Percentiles rank a stretch among this genome's conserved stretches.
These are phyloP conservation scores for Cephus pygmeus DNA, from an alignment of 2,888 invertebrate genomes.

Conservation along the genomic window DNA sequence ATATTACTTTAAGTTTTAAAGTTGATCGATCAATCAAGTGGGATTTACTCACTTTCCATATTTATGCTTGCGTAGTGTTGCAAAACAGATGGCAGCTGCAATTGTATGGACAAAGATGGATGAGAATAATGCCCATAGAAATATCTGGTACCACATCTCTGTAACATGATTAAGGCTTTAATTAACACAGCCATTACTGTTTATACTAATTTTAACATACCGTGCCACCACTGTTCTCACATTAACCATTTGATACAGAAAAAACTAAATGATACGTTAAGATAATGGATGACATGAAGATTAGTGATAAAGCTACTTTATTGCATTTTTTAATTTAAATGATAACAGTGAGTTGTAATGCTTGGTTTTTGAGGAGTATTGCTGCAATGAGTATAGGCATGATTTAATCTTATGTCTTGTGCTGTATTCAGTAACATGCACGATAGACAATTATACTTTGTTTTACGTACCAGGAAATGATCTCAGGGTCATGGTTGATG, in stretches of 20 bases:
- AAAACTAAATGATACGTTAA: not conserved
- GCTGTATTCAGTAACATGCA: not conserved
- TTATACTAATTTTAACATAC: not conserved
- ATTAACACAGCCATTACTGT: not conserved
- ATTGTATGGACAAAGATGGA: slow-evolving; percentile 93
- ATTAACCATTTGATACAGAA: not conserved
- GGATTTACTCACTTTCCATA: slow-evolving; percentile 75
- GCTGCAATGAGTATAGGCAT: not conserved
- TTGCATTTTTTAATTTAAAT: not conserved
- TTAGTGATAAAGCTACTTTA: not conserved
- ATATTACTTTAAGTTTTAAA: not conserved
- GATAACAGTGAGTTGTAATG: not conserved
- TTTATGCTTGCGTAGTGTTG: slow-evolving; percentile 91
- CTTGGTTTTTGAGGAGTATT: not conserved
- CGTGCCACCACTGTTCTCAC: not conserved
- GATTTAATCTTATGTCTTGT: not conserved
- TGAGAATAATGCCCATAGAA: slow-evolving; percentile 94
- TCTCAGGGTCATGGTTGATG: slow-evolving; percentile 37
- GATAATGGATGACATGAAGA: not conserved
- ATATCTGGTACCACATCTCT: slow-evolving; percentile 98
- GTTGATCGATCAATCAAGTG: not conserved
- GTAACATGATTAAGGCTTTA: slow-evolving; percentile 64
- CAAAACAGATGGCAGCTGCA: slow-evolving; percentile 91
- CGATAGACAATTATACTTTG: slow-evolving; percentile 6
- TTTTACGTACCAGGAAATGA: slow-evolving; percentile 48